Conservation (phyloP, 2,113 vertebrate species). For the Pogona vitticeps region DNA sequence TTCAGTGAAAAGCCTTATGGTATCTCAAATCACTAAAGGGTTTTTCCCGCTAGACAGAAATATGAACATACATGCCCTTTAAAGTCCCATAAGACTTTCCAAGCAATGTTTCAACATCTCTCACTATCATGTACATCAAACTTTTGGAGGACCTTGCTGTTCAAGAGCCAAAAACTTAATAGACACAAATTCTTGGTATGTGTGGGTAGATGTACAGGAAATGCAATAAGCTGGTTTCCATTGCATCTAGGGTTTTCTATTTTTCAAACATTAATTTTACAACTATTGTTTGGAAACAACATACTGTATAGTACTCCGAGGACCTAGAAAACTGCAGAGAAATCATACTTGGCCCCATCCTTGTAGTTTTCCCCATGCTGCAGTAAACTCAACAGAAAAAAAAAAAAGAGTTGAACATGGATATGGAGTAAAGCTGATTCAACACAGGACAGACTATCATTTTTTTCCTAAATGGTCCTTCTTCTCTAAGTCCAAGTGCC, state of each 20-base stretch:
- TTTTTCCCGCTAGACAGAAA: neutral
- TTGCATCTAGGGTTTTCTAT: slow-evolving; percentile 9
- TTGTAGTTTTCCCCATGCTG: slow-evolving; percentile 10
- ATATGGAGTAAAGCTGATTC: neutral
- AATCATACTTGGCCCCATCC: neutral
- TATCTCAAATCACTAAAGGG: neutral
- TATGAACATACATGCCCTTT: neutral
- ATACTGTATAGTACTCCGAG: fast-evolving
- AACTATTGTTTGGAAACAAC: slow-evolving; percentile 20
- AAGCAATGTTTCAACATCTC: neutral
- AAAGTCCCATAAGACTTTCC: neutral
- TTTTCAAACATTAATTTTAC: neutral
- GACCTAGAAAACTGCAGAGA: neutral
- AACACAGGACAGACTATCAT: neutral
- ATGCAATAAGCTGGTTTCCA: slow-evolving; percentile 15
- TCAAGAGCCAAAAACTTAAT: neutral
- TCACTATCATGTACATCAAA: neutral
- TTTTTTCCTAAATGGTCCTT: slow-evolving; percentile 17
- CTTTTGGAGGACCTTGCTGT: neutral
- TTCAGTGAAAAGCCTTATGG: neutral
- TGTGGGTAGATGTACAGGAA: neutral
- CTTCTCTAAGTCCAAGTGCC: neutral
- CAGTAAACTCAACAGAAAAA: neutral
- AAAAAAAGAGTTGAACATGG: neutral
- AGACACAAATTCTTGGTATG: neutral